Evolutionary conservation across 2,113 vertebrate genomes (phyloP).

Genomic region (Indri indri): DNA sequence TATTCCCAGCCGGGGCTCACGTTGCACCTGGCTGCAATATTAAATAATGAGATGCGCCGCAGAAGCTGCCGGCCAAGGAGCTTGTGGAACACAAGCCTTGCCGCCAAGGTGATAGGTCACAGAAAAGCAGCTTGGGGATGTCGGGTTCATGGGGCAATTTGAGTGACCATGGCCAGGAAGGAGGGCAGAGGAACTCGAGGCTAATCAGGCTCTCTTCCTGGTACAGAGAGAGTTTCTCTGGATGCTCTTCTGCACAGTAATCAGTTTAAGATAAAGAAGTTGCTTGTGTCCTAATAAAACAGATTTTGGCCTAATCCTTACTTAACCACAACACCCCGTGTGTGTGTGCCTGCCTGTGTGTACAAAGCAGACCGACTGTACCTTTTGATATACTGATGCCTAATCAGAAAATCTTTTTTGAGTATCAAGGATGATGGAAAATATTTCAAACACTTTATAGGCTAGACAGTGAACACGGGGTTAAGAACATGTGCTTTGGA

Average conservation of each 20-base stretch:
- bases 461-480: not conserved
- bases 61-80: not conserved
- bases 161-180: not conserved
- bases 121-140: not conserved
- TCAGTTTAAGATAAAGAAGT: not conserved
- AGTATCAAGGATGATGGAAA: not conserved
- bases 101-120: not conserved
- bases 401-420: not conserved
- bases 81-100: not conserved
- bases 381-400: not conserved
- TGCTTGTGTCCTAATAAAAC: not conserved
- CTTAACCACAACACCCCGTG: not conserved
- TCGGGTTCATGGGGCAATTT: not conserved
- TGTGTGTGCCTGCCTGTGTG: too few relatives aligned
- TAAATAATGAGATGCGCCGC: not conserved
- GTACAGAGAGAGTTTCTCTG: not conserved
- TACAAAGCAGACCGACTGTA: not conserved
- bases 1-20: not conserved
- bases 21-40: fast-evolving
- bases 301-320: not conserved
- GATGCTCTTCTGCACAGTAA: not conserved
- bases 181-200: not conserved
- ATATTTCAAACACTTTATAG: not conserved
- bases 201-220: not conserved
- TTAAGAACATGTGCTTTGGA: not conserved